Conservation (phyloP, 2,797 vertebrate species). For the Anguilla pacifica region DNA sequence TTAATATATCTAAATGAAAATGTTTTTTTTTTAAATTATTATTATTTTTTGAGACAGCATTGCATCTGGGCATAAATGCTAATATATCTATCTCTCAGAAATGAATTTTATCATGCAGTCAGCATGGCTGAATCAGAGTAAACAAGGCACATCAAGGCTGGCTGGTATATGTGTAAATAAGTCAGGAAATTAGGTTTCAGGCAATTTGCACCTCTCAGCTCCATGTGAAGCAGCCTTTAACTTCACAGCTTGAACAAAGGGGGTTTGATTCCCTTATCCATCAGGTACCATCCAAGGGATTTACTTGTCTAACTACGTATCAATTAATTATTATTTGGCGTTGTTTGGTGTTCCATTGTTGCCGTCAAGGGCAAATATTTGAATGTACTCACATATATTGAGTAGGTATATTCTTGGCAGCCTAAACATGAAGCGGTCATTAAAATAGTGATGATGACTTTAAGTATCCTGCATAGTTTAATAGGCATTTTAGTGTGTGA, state of each 20-base stretch:
- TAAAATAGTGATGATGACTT: not conserved
- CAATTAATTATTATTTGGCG: not conserved
- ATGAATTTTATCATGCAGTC: not conserved
- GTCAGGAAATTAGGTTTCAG: slow-evolving; percentile 7
- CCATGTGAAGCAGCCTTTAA: slow-evolving; percentile 10
- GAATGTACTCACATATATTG: not conserved
- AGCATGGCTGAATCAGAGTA: not conserved
- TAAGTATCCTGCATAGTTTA: not conserved
- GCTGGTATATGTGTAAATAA: not conserved
- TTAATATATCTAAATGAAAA: not conserved
- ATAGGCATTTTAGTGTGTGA: not conserved
- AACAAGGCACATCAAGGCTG: not conserved
- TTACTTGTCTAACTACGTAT: not conserved
- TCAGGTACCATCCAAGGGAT: not conserved
- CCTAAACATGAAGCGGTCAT: not conserved
- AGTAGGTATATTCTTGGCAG: not conserved
- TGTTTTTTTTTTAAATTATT: not conserved
- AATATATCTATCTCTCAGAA: not conserved
- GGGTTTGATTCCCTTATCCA: not conserved
- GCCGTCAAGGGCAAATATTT: not conserved
- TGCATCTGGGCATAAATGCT: not conserved
- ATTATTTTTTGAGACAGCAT: not conserved
- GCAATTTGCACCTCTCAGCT: not conserved
- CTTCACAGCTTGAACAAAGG: not conserved
- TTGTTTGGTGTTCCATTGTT: not conserved